Evolutionary conservation across 1,140 invertebrate genomes (phyloP).

Genomic region (Nomia melanderi): DNA sequence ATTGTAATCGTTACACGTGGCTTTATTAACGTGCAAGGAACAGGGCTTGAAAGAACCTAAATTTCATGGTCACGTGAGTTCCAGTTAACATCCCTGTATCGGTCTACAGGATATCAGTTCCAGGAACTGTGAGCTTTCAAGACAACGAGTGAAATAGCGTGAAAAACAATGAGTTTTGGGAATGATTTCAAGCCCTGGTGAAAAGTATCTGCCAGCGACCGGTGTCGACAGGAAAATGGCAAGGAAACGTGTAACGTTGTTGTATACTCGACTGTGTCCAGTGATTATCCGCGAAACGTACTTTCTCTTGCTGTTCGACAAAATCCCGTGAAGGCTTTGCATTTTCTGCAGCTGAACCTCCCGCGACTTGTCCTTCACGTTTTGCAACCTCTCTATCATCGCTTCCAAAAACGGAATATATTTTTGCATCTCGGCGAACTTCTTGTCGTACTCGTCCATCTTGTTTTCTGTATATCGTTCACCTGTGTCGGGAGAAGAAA

Average conservation of each 20-base stretch:
- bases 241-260: no score
- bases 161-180: no score
- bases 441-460: constrained; percentile 82
- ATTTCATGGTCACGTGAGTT: no score
- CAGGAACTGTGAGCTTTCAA: no score
- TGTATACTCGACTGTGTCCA: not conserved
- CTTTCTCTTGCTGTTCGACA: constrained; percentile 84
- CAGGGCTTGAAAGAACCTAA: no score
- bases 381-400: constrained; percentile 84
- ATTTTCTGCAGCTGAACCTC: constrained; percentile 84
- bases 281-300: constrained; percentile 66
- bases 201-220: not conserved
- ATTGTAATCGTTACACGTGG: not conserved
- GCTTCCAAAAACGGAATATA: constrained; percentile 85
- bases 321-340: constrained; percentile 83
- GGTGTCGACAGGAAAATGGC: no score
- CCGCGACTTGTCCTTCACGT: constrained; percentile 79
- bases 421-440: constrained; percentile 85
- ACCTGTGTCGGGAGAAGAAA: constrained; percentile 63
- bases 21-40: no score
- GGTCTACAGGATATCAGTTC: no score
- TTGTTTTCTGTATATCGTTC: constrained; percentile 42
- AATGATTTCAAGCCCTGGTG: no score
- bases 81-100: no score
- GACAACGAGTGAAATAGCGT: no score